Evolutionary conservation across 30 jellyfish, hydroid and myxozoan species (phyloP).

Genomic region (Mastigias papua): DNA sequence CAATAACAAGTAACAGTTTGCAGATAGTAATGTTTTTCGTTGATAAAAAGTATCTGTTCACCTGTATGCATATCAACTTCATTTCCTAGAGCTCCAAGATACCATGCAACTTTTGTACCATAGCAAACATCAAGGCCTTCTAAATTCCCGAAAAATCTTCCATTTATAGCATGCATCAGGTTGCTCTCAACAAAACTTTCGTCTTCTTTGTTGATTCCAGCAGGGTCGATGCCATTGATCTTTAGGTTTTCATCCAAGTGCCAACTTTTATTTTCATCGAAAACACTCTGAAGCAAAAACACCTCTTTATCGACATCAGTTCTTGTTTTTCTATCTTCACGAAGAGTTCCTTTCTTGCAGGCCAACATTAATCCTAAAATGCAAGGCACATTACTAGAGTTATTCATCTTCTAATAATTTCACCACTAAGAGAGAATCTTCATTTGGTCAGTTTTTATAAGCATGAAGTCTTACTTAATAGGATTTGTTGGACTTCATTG

Average conservation of each 20-base stretch:
- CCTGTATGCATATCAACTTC: slow-evolving; percentile 81
- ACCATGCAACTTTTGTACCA: slow-evolving; percentile 68
- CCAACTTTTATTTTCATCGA: slow-evolving; percentile 76
- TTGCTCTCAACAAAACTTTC: slow-evolving; percentile 73
- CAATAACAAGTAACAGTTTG: no score
- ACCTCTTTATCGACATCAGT: slow-evolving; percentile 56
- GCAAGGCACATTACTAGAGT: no score
- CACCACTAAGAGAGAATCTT: no score
- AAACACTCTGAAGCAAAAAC: slow-evolving; percentile 47
- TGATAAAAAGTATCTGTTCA: not conserved
- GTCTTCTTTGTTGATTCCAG: slow-evolving; percentile 55
- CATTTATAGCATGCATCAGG: slow-evolving; percentile 64
- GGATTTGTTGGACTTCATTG: no score
- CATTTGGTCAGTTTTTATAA: no score
- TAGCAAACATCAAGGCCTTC: slow-evolving; percentile 52
- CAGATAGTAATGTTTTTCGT: no score
- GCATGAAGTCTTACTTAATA: no score
- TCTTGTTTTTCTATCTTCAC: not conserved
- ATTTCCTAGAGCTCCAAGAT: slow-evolving; percentile 70
- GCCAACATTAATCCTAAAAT: slow-evolving; percentile 48
- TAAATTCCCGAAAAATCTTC: slow-evolving; percentile 70
- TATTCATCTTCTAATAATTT: no score
- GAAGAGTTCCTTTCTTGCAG: slow-evolving; percentile 65
- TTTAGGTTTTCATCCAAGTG: slow-evolving; percentile 58
- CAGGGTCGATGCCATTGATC: slow-evolving; percentile 23